Percentiles rank a stretch among this genome's conserved stretches.
Conservation (phyloP, 2,113 vertebrate species). For the Scytalopus superciliaris region DNA sequence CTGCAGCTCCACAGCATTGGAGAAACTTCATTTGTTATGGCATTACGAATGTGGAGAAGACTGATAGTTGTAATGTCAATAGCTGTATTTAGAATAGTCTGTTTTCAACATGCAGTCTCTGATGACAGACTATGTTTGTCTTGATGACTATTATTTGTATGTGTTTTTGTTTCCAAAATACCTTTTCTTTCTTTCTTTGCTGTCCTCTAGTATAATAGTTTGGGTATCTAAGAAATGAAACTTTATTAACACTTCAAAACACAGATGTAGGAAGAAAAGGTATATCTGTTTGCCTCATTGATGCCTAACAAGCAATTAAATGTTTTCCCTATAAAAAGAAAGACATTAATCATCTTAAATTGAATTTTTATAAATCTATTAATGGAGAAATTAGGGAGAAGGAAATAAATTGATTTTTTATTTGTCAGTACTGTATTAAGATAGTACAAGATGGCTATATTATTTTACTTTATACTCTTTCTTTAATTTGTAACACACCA, state of each 20-base stretch:
- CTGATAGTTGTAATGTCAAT: conserved; percentile 12
- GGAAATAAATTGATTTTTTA: neutral
- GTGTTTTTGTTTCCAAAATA: neutral
- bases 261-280: neutral
- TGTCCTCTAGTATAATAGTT: neutral
- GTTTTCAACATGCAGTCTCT: neutral
- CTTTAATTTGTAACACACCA: neutral
- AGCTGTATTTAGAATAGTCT: neutral
- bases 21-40: neutral
- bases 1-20: neutral
- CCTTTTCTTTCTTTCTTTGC: neutral
- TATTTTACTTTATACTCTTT: neutral
- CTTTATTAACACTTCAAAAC: neutral
- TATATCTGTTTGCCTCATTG: neutral
- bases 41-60: conserved; percentile 8
- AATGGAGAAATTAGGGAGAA: neutral
- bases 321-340: neutral
- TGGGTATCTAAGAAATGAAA: neutral
- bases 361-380: neutral
- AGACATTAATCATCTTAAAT: neutral
- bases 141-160: neutral
- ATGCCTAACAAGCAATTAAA: neutral
- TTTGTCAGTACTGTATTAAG: neutral
- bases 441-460: neutral
- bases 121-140: neutral